phyloP scores from a whole-genome alignment of 2,797 vertebrate genomes.

The Urophycis tenuis region DNA sequence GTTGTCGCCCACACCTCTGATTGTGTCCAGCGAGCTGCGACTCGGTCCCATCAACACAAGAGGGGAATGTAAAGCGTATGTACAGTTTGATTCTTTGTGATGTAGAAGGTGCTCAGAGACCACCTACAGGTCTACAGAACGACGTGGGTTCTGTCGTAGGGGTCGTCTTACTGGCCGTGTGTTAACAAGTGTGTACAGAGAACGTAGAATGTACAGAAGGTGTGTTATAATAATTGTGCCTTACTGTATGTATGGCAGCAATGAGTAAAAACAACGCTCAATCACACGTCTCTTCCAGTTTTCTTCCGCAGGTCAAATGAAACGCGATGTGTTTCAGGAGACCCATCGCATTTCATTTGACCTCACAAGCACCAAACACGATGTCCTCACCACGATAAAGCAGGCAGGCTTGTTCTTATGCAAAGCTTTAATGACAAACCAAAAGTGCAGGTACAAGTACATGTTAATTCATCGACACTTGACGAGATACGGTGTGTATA shows the following conservation, averaged over 20 bases:
- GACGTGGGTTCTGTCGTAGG: background rate
- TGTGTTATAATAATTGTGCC: slow-evolving; percentile 44
- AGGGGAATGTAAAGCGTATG: background rate
- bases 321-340: background rate
- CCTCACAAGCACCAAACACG: too few relatives aligned
- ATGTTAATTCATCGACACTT: slow-evolving; percentile 26
- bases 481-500: slow-evolving; percentile 37
- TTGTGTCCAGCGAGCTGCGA: background rate
- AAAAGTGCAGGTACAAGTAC: slow-evolving; percentile 20
- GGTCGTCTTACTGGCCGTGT: background rate
- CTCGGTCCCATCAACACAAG: background rate
- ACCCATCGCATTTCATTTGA: too few relatives aligned
- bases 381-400: too few relatives aligned
- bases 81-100: background rate
- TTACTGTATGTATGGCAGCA: slow-evolving; percentile 56
- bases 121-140: too few relatives aligned
- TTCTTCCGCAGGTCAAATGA: background rate
- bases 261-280: slow-evolving; percentile 45
- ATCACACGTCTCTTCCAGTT: slow-evolving; percentile 11
- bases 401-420: slow-evolving; percentile 16
- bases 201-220: slow-evolving; percentile 39
- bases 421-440: slow-evolving; percentile 50
- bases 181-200: slow-evolving; percentile 14
- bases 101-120: too few relatives aligned
- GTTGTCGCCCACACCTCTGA: background rate